Evolutionary conservation across 2,113 vertebrate genomes (phyloP).

Genomic region (Nasalis larvatus): DNA sequence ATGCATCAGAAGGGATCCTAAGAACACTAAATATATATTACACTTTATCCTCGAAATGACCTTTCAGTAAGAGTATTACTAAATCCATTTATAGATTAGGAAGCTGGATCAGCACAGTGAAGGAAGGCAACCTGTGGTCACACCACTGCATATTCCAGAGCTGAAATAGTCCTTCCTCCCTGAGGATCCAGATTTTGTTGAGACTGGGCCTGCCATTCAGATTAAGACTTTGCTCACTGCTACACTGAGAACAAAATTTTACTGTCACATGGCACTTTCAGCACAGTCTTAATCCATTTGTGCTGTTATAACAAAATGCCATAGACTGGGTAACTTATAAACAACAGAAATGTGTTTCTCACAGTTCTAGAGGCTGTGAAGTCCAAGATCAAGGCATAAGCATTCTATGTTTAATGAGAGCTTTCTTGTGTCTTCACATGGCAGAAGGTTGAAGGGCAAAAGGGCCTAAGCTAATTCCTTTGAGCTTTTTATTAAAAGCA

Average conservation of each 20-base stretch:
- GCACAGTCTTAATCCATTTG: not conserved
- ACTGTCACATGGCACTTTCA: no score
- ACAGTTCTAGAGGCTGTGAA: not conserved
- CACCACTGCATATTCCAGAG: not conserved
- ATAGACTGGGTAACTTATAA: not conserved
- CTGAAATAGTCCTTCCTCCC: not conserved
- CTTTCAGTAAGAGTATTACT: not conserved
- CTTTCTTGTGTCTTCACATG: not conserved
- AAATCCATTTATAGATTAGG: no score
- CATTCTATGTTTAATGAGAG: not conserved
- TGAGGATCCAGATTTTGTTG: not conserved
- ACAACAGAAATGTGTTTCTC: not conserved
- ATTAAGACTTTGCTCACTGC: not conserved
- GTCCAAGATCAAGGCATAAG: not conserved
- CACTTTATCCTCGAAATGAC: not conserved
- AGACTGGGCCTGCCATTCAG: fast-evolving
- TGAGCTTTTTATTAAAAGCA: not conserved
- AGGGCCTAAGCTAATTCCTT: no score
- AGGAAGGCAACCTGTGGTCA: not conserved
- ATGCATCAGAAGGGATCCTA: fast-evolving
- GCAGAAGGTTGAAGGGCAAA: not conserved
- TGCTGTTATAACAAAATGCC: not conserved
- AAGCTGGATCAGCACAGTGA: not conserved
- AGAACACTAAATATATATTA: no score
- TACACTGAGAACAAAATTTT: not conserved